Base-by-base conservation (phyloP, 37 sponge, comb jelly and placozoan genomes). In the Mnemiopsis leidyi region DNA sequence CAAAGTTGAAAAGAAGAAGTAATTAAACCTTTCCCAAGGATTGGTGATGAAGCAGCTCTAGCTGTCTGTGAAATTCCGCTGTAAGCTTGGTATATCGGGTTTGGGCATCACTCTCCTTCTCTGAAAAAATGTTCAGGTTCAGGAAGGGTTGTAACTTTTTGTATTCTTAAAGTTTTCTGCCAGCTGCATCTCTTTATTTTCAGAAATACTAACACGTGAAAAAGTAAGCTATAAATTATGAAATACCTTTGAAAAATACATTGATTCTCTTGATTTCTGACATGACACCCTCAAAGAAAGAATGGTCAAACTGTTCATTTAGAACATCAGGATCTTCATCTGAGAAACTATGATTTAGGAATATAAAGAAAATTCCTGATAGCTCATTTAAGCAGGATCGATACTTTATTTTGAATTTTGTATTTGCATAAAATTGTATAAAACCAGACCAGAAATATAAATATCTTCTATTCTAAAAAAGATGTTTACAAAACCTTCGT, bases 281-380 rank as follows among this genome's bases (percentile, higher is more conserved):
- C 61, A 85, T 40, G 29, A 85, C 61, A 35, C 90, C 90, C 61
- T 85, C 90, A 85, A 85, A 85, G 61, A 85, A 85, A 3, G 90
- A 85, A 25, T 85, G 40, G 35, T 85, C 90, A 26, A 85, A 85
- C 29, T 32, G 40, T 23, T 85, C 90, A 40, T 85, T 85, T 38
- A 85, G 33, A 21, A 28, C 40, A 21, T 85, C 90, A 40, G 40
- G 90, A 40, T 85, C 90, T 39, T 71, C 75, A 3, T 85, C 79
- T 77, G 79, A 77, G 33, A 31, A n/a, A n/a, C n/a, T n/a, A n/a
- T n/a, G n/a, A n/a, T n/a, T n/a, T n/a, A n/a, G 61, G 61, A 48
- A 48, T 48, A 18, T 18, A 48, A 48, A 48, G 5, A 48, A 48
- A 48, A 18, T 48, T 48, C 61, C n/a, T n/a, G n/a, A n/a, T n/a